Conservation (phyloP, 2,113 vertebrate genomes). For the Lamprotornis superbus region DNA sequence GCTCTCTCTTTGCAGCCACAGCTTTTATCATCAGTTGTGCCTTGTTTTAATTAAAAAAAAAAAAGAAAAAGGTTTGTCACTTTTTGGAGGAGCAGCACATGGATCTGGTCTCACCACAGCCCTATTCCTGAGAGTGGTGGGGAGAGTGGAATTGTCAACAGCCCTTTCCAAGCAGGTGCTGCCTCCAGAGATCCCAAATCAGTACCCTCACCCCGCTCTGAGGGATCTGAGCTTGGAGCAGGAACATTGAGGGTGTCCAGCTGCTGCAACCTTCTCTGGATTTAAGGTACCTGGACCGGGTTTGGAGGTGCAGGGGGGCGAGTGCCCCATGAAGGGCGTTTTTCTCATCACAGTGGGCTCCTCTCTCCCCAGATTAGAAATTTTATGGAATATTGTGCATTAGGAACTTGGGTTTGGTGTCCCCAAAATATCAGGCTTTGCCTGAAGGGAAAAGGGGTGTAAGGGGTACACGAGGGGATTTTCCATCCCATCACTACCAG, state of each 20-base stretch:
- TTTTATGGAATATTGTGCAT: not conserved
- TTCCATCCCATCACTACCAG: rapidly evolving
- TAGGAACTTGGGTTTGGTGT: rapidly evolving
- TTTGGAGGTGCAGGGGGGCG: not conserved
- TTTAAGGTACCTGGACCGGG: not conserved
- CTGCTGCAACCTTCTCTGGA: not conserved
- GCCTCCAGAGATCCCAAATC: not conserved
- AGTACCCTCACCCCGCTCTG: rapidly evolving
- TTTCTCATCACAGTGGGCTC: not conserved
- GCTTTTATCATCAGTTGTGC: not conserved
- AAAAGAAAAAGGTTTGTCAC: not conserved
- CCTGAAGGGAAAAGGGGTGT: not conserved
- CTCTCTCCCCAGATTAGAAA: rapidly evolving
- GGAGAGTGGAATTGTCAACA: not conserved
- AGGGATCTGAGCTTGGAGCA: not conserved
- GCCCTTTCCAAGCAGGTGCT: not conserved
- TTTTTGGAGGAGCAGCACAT: not conserved
- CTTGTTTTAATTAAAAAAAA: not conserved
- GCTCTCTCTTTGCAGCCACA: not conserved
- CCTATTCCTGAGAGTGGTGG: not conserved
- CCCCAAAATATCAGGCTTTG: not conserved
- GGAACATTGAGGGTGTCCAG: rapidly evolving
- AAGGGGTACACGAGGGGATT: rapidly evolving
- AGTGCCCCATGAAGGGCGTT: rapidly evolving
- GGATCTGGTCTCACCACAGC: not conserved